Conservation (phyloP, 2,797 vertebrate species). For the Gymnothorax javanicus region DNA sequence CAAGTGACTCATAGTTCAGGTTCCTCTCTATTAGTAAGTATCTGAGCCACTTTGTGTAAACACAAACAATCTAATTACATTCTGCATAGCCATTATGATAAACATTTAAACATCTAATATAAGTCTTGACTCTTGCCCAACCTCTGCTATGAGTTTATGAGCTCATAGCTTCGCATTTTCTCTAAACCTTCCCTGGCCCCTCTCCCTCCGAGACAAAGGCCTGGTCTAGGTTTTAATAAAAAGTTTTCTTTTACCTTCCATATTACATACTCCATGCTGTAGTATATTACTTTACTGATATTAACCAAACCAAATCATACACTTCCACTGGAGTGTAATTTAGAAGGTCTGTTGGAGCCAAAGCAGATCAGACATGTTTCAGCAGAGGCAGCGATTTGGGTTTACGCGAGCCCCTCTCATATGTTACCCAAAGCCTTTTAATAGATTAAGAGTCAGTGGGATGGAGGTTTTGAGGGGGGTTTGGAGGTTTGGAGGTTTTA, state of each 20-base stretch:
- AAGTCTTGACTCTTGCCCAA: neutral
- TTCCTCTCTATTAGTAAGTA: neutral
- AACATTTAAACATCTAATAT: neutral
- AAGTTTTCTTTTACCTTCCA: neutral
- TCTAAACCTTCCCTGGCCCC: neutral
- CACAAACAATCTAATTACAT: conserved; percentile 2
- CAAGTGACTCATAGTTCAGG: neutral
- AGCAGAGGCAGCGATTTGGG: neutral
- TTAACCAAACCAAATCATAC: neutral
- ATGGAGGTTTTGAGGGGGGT: conserved; percentile 44
- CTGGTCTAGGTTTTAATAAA: neutral
- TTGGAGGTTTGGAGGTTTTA: conserved; percentile 32
- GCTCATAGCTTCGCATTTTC: too few relatives aligned
- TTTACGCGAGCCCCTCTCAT: conserved; percentile 18
- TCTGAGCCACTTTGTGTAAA: conserved; percentile 1
- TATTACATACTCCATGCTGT: neutral
- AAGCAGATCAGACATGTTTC: neutral
- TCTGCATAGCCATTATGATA: neutral
- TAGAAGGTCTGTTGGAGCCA: neutral
- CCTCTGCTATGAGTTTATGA: neutral
- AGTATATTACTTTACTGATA: neutral
- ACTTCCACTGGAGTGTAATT: neutral
- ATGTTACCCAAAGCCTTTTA: conserved; percentile 9
- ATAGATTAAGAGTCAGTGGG: conserved; percentile 44
- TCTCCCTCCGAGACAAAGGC: neutral